Base-by-base conservation (phyloP, 2,888 invertebrate genomes). In the Cactoblastis cactorum region DNA sequence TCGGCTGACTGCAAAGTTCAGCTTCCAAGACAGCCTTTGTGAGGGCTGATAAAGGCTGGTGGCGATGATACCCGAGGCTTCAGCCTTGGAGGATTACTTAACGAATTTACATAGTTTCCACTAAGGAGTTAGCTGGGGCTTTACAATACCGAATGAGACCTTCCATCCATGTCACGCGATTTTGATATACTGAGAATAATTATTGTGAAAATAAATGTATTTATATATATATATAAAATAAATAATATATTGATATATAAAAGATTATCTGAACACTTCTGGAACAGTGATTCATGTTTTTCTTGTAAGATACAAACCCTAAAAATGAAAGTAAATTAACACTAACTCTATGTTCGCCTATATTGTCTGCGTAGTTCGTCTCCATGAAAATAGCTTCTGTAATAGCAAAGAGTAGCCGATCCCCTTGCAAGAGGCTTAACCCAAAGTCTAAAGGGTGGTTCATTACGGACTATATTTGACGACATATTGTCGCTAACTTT, bases 401-500 rank as follows among this genome's bases (percentile, higher is more conserved):
- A n/a, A n/a, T n/a, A n/a, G n/a, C 14, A 35, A 15, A 14, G 35
- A 9, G 17, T 37, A 37, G 37, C 17, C 17, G 17, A 37, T 37
- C 37, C 17, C 14, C 1, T 17, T 17, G 17, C 37, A 17, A 37
- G 37, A 37, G 37, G 37, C 37, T 37, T 37, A 37, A 17, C 37
- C 37, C 37, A 9, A 17, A 37, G 37, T 37, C 17, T 37, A 19
- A 19, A 14, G 34, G 18, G 18, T 12, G 34, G 43, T 19, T 43
- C 28, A 43, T 43, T 43, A 43, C n/a, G 43, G 41, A n/a, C n/a
- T n/a, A n/a, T n/a, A n/a, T n/a, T n/a, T n/a, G 14, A 15, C 11
- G 22, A 41, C 43, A 43, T 32, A n/a, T n/a, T n/a, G 43, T 28
- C 43, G 28, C 43, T 8, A 28, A 43, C 43, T 43, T 43, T 43